Evolutionary conservation across 1,140 invertebrate genomes (phyloP).

Genomic region (Halesus radiatus): DNA sequence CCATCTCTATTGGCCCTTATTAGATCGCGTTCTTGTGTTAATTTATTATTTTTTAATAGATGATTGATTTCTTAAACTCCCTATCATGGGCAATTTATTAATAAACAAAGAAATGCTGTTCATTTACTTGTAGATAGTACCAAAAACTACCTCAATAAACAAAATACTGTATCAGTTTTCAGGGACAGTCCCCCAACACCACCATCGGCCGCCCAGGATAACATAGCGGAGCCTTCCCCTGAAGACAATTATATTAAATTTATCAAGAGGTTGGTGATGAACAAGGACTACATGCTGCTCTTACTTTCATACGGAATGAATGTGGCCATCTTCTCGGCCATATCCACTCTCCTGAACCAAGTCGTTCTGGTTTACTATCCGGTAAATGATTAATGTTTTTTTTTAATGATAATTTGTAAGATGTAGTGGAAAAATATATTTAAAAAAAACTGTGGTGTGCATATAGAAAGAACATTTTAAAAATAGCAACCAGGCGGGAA

Average conservation of each 20-base stretch:
- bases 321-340: slow-evolving; percentile 94
- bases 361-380: slow-evolving; percentile 85
- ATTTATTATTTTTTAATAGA: no score
- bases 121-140: no score
- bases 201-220: slow-evolving; percentile 84
- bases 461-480: no score
- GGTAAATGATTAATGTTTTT: slow-evolving; percentile 69
- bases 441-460: no score
- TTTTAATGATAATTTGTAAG: no score
- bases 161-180: slow-evolving; percentile 77
- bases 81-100: neutral
- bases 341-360: slow-evolving; percentile 91
- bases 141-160: no score
- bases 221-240: slow-evolving; percentile 60
- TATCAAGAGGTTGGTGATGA: slow-evolving; percentile 80
- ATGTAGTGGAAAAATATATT: no score
- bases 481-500: no score
- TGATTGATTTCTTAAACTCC: no score
- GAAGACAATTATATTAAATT: slow-evolving; percentile 79
- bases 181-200: slow-evolving; percentile 82
- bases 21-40: no score
- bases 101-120: neutral
- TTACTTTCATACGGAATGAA: slow-evolving; percentile 92
- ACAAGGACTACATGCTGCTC: slow-evolving; percentile 84
- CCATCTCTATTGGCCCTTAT: no score